Evolutionary conservation across 2,888 invertebrate genomes (phyloP).

Genomic region (Thereva unica): DNA sequence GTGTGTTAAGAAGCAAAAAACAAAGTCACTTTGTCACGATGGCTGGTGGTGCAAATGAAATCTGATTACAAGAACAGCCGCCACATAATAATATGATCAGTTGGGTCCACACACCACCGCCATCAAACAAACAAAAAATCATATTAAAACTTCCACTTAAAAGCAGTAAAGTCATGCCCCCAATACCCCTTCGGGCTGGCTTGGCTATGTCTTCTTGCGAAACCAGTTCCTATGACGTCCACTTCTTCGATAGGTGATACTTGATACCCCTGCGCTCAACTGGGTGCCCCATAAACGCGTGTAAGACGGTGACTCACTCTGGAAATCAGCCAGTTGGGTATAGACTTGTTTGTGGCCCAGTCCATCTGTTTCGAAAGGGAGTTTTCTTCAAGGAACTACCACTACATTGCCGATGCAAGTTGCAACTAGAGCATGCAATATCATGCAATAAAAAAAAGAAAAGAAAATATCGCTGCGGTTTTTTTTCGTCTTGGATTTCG

Average conservation of each 20-base stretch:
- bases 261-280: neutral
- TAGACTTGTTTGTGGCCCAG: too few relatives aligned
- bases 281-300: neutral
- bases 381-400: too few relatives aligned
- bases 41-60: neutral
- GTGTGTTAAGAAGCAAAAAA: neutral
- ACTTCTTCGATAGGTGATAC: neutral
- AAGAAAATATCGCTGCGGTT: too few relatives aligned
- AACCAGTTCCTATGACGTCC: slow-evolving; percentile 16
- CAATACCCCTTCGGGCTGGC: neutral
- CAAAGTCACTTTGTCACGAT: neutral
- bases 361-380: too few relatives aligned
- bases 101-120: neutral
- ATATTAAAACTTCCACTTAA: neutral
- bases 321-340: too few relatives aligned
- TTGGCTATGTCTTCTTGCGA: slow-evolving; percentile 17
- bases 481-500: too few relatives aligned
- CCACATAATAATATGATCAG: too few relatives aligned
- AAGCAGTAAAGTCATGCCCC: neutral
- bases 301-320: neutral
- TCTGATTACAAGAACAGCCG: neutral
- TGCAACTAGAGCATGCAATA: too few relatives aligned
- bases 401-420: too few relatives aligned
- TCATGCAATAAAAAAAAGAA: too few relatives aligned
- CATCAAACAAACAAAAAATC: neutral